Percentiles rank a stretch among this genome's conserved stretches.
phyloP scores from a whole-genome alignment of 2,113 vertebrate species.

The Tupaia chinensis region DNA sequence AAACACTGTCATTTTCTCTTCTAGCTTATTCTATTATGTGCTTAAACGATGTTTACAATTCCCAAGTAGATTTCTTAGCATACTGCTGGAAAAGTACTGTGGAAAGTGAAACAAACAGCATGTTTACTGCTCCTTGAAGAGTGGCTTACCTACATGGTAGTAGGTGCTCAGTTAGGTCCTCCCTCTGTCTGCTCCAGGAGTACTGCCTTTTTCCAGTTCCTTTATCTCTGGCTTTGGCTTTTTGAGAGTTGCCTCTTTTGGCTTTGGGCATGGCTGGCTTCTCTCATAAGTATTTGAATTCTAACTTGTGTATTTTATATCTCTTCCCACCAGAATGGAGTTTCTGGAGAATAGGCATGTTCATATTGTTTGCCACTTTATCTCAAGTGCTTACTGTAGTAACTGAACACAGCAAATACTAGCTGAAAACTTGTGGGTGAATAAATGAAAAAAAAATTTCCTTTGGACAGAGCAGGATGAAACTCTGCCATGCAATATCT shows the following conservation, averaged over 20 bases:
- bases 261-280: not conserved
- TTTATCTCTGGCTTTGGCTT: not conserved
- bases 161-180: not conserved
- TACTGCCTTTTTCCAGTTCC: not conserved
- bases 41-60: not conserved
- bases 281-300: not conserved
- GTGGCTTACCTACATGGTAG: not conserved
- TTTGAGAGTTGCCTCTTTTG: not conserved
- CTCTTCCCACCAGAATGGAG: not conserved
- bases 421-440: constrained; percentile 8
- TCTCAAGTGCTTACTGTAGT: not conserved
- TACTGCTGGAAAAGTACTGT: not conserved
- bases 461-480: not conserved
- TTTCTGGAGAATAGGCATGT: not conserved
- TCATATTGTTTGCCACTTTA: not conserved
- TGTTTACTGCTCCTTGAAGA: not conserved
- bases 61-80: not conserved
- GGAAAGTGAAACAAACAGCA: not conserved
- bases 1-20: not conserved
- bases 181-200: not conserved
- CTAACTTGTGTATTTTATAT: not conserved
- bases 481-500: not conserved
- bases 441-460: not conserved
- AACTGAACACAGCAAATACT: not conserved
- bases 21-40: not conserved